Evolutionary conservation across 2,888 invertebrate genomes (phyloP).

Genomic region (Ectemnius continuus): DNA sequence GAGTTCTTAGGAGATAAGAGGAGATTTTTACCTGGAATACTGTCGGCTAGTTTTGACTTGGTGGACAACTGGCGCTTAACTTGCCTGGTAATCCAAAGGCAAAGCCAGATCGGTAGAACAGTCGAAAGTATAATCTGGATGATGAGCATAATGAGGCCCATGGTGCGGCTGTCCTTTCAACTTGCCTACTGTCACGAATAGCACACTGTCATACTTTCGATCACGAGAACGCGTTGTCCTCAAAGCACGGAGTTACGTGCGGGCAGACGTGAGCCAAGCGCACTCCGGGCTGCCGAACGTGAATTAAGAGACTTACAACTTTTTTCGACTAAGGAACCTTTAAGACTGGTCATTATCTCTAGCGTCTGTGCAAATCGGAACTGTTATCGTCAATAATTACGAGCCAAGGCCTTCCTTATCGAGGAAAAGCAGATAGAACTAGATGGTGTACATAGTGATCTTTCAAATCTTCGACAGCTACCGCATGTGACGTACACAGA

Average conservation of each 20-base stretch:
- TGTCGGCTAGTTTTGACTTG: not conserved
- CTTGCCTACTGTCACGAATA: not conserved
- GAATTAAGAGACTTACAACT: not conserved
- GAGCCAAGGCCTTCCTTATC: not conserved
- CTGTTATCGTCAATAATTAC: not conserved
- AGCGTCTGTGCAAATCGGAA: not conserved
- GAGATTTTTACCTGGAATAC: slow-evolving; percentile 18
- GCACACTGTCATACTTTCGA: not conserved
- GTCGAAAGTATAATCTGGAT: slow-evolving; percentile 32
- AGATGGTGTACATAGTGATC: not conserved
- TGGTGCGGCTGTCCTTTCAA: slow-evolving; percentile 10
- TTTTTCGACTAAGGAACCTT: not conserved
- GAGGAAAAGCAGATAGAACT: slow-evolving; percentile 3
- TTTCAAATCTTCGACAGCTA: not conserved
- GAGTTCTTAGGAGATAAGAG: not conserved
- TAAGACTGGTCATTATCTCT: not conserved
- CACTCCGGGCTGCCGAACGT: not conserved
- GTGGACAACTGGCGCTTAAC: not conserved
- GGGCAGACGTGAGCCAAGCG: not conserved
- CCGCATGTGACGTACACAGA: not conserved
- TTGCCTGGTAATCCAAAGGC: slow-evolving; percentile 32
- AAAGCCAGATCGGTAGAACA: slow-evolving; percentile 30
- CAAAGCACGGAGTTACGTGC: not conserved
- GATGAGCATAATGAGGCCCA: slow-evolving; percentile 30
- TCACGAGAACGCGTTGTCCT: not conserved